Conservation (phyloP, 2,888 invertebrate genomes). For the Tenthredo livida region DNA sequence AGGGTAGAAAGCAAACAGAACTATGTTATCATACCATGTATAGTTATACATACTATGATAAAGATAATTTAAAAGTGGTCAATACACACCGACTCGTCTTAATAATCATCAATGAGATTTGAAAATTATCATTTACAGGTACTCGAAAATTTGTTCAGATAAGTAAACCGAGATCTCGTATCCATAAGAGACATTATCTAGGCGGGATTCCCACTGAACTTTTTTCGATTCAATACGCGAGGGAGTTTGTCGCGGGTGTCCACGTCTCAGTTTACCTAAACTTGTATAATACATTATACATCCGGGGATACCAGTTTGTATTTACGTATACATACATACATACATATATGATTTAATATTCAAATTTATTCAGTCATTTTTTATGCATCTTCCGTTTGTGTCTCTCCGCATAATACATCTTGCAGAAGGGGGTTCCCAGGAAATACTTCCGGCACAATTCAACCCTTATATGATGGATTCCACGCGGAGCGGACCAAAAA, state of each 20-base stretch:
- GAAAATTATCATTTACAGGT: too few relatives aligned
- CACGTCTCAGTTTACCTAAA: not conserved
- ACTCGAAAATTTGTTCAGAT: not conserved
- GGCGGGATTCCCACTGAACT: not conserved
- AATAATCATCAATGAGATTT: not conserved
- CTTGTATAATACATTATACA: conserved; percentile 29
- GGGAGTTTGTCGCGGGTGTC: conserved; percentile 30
- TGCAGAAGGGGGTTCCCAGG: not conserved
- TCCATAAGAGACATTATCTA: not conserved
- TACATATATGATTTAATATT: conserved; percentile 4
- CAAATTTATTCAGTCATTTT: conserved; percentile 14
- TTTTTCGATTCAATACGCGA: conserved; percentile 7
- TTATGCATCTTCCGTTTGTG: not conserved
- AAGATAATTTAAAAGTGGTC: not conserved
- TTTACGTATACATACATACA: not conserved
- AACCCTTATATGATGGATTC: too few relatives aligned
- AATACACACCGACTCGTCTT: not conserved
- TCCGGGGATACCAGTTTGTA: not conserved
- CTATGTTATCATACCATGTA: too few relatives aligned
- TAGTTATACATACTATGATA: not conserved
- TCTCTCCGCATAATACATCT: not conserved
- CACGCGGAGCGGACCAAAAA: too few relatives aligned
- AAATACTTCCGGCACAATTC: not conserved
- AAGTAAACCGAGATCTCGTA: not conserved
- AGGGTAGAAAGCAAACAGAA: not conserved